Evolutionary conservation across 2,888 invertebrate genomes (phyloP).

Genomic region (Troides oblongomaculatus): DNA sequence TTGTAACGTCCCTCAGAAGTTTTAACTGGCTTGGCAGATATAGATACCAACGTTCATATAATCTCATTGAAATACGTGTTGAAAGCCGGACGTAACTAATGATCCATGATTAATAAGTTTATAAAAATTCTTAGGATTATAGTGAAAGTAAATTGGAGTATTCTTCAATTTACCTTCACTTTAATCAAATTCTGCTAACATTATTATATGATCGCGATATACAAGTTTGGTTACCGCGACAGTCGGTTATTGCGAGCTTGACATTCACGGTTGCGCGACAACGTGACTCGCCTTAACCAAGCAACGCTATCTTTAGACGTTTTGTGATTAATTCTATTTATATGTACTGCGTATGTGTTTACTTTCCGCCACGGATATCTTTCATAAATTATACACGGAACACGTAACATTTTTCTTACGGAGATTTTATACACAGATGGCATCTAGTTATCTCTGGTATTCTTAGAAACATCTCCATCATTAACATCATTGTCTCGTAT

Average conservation of each 20-base stretch:
- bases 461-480: conserved; percentile 7
- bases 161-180: neutral
- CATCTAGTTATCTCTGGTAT: conserved; percentile 4
- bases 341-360: conserved; percentile 49
- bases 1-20: no score
- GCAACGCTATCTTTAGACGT: conserved; percentile 73
- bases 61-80: no score
- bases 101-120: no score
- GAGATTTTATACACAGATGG: neutral
- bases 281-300: conserved; percentile 74
- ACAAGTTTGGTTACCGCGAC: conserved; percentile 42
- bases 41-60: no score
- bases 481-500: conserved; percentile 4
- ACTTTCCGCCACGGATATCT: conserved; percentile 56
- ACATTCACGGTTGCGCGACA: conserved; percentile 74
- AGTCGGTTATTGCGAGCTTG: conserved; percentile 72
- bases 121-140: no score
- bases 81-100: no score
- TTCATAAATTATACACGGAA: conserved; percentile 24
- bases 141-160: conserved; percentile 1
- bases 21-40: no score
- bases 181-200: no score
- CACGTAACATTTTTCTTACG: conserved; percentile 9
- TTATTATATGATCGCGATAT: no score
- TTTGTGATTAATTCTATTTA: conserved; percentile 70